A percentile compares a stretch with the other conserved stretches of the same genome.
Conservation (phyloP, 35 echinoderm and acorn worm species). For the Holothuria glaberrima region DNA sequence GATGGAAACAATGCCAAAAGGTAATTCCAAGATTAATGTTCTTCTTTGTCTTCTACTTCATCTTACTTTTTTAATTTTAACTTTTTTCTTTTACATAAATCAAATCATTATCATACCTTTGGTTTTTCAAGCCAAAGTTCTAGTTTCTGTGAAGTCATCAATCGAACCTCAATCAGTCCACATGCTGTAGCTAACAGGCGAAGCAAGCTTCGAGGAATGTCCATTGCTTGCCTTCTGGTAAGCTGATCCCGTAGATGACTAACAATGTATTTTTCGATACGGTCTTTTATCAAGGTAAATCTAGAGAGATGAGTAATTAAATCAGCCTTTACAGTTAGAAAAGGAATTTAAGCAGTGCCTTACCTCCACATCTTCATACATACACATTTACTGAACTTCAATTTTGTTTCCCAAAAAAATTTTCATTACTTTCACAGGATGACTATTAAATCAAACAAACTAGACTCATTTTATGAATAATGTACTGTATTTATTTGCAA, state of each 20-base stretch:
- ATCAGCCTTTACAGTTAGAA: neutral
- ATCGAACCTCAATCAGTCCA: conserved; percentile 84
- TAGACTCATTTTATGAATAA: too few relatives aligned
- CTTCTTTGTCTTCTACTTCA: too few relatives aligned
- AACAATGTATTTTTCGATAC: conserved; percentile 79
- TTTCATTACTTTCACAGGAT: too few relatives aligned
- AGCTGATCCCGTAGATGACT: conserved; percentile 80
- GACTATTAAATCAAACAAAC: too few relatives aligned
- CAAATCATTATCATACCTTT: conserved; percentile 60
- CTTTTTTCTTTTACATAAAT: too few relatives aligned
- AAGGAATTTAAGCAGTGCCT: neutral
- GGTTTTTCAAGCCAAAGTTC: conserved; percentile 98
- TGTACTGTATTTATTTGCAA: too few relatives aligned
- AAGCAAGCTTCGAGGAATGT: conserved; percentile 86
- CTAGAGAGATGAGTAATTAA: conserved; percentile 30
- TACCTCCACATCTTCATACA: too few relatives aligned
- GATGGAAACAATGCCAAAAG: too few relatives aligned
- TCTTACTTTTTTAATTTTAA: too few relatives aligned
- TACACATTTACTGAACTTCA: too few relatives aligned
- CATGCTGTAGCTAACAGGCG: conserved; percentile 74
- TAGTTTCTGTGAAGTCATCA: conserved; percentile 67
- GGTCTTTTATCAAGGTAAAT: conserved; percentile 82
- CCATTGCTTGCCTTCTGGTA: conserved; percentile 85
- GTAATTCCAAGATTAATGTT: too few relatives aligned
- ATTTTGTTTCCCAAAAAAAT: too few relatives aligned